Evolutionary conservation across 2,113 vertebrate genomes (phyloP).

Genomic region (Pao palembangensis): DNA sequence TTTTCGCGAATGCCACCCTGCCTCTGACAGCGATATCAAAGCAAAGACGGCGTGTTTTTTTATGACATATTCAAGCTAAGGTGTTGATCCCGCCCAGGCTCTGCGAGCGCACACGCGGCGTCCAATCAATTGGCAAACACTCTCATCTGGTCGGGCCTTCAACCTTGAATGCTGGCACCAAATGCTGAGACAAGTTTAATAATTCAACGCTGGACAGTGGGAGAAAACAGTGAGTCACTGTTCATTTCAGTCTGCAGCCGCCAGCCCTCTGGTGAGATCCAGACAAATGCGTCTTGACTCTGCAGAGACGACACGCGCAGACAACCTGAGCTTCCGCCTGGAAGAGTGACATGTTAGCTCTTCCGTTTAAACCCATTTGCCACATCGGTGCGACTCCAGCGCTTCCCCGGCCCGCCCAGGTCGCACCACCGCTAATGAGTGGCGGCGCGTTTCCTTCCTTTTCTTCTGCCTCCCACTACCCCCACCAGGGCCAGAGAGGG

Average conservation of each 20-base stretch:
- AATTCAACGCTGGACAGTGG: slow-evolving; percentile 30
- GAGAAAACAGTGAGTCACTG: slow-evolving; percentile 48
- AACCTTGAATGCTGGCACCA: slow-evolving; percentile 56
- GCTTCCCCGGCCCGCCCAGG: slow-evolving; percentile 48
- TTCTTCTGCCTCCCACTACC: slow-evolving; percentile 60
- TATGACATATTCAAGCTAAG: neutral
- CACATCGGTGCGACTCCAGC: slow-evolving; percentile 31
- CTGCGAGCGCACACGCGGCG: slow-evolving; percentile 29
- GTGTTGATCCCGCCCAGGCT: neutral
- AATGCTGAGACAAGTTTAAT: slow-evolving; percentile 42
- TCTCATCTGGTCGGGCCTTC: slow-evolving; percentile 41
- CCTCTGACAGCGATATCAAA: neutral
- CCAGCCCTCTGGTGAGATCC: slow-evolving; percentile 31
- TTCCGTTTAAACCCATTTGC: neutral
- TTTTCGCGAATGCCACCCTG: neutral
- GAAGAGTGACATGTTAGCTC: neutral
- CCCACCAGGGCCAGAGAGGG: slow-evolving; percentile 59
- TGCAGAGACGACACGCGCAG: slow-evolving; percentile 1
- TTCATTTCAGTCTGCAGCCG: slow-evolving; percentile 44
- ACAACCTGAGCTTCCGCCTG: neutral
- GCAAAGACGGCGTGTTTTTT: neutral
- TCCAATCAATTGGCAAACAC: slow-evolving; percentile 45
- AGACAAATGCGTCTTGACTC: slow-evolving; percentile 28
- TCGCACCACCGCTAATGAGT: slow-evolving; percentile 57
- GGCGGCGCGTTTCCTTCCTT: slow-evolving; percentile 55